Conservation (phyloP, 2,888 invertebrate genomes). For the Microctonus aethiopoides region DNA sequence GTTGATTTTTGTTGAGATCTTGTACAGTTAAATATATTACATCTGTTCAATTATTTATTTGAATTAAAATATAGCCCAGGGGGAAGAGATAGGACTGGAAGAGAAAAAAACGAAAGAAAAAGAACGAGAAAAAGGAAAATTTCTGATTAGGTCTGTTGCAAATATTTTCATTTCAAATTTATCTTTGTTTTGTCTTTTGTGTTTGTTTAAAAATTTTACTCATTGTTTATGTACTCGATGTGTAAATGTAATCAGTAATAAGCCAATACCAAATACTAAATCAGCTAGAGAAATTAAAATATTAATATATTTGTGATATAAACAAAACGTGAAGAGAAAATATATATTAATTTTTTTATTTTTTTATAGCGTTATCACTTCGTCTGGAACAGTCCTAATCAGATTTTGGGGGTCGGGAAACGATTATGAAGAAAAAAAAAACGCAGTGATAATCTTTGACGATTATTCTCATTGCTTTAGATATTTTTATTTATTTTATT, state of each 20-base stretch:
- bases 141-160: slow-evolving; percentile 66
- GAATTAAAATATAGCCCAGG: not conserved
- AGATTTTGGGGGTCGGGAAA: slow-evolving; percentile 61
- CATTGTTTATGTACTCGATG: not conserved
- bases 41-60: not conserved
- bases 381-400: slow-evolving; percentile 69
- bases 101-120: not conserved
- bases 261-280: not conserved
- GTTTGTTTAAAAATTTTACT: not conserved
- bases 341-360: slow-evolving; percentile 35
- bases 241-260: not conserved
- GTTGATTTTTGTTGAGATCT: not conserved
- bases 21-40: slow-evolving; percentile 12
- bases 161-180: slow-evolving; percentile 49
- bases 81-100: not conserved
- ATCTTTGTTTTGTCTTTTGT: slow-evolving; percentile 25
- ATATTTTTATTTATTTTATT: not conserved
- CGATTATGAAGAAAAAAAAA: slow-evolving; percentile 47
- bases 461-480: not conserved
- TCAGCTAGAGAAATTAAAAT: not conserved
- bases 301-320: not conserved
- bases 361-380: slow-evolving; percentile 50
- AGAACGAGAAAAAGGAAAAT: slow-evolving; percentile 46
- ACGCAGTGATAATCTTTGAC: slow-evolving; percentile 56
- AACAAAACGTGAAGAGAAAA: slow-evolving; percentile 4